Conservation (phyloP, 2,888 invertebrate genomes). For the Rhagonycha fulva region DNA sequence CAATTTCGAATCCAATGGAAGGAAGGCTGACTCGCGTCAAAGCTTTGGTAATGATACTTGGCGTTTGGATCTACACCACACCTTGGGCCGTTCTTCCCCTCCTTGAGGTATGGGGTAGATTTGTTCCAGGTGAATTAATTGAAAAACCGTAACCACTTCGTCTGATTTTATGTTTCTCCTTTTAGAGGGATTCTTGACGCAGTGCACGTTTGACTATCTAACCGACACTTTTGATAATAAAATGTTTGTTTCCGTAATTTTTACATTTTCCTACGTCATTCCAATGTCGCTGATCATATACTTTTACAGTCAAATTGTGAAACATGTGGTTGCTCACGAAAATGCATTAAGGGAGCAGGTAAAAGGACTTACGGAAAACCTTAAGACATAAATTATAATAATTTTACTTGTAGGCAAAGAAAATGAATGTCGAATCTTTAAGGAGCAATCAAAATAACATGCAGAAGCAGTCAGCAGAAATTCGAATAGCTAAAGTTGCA, state of each 20-base stretch:
- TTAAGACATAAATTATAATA: too few relatives aligned
- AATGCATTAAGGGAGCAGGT: conserved; percentile 70
- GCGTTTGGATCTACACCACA: conserved; percentile 77
- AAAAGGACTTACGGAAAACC: neutral
- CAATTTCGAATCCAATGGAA: conserved; percentile 82
- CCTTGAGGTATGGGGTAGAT: conserved; percentile 84
- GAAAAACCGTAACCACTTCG: neutral
- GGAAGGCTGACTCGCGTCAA: conserved; percentile 82
- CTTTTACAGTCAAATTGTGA: conserved; percentile 86
- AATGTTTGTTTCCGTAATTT: conserved; percentile 76
- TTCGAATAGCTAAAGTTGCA: conserved; percentile 86
- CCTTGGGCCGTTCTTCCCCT: conserved; percentile 82
- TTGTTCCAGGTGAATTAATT: conserved; percentile 69
- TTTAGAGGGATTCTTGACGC: conserved; percentile 87
- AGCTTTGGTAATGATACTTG: conserved; percentile 72
- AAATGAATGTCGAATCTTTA: conserved; percentile 89
- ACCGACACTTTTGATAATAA: conserved; percentile 79
- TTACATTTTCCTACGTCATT: conserved; percentile 75
- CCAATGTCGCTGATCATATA: conserved; percentile 79
- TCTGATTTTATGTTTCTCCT: conserved; percentile 44
- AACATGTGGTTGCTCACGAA: conserved; percentile 84
- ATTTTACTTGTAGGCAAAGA: conserved; percentile 67
- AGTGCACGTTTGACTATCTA: conserved; percentile 82
- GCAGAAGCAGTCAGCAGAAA: conserved; percentile 74
- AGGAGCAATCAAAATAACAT: conserved; percentile 71